Base-by-base conservation (phyloP, 2,113 vertebrate genomes). In the Murina feae region DNA sequence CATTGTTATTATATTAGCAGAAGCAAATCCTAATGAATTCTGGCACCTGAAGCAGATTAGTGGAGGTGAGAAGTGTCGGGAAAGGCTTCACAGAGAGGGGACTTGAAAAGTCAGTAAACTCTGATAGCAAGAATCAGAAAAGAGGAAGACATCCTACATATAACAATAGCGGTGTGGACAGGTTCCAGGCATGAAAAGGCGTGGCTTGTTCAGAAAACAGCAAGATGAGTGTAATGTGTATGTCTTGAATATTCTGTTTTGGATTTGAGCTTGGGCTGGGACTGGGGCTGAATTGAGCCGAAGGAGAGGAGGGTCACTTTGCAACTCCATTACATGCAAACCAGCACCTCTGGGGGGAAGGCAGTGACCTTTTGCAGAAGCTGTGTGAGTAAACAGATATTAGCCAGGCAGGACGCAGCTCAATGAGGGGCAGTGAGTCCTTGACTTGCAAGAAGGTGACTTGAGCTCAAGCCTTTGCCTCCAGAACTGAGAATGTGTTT, bases 381-480 rank as follows among this genome's bases (percentile, higher is more conserved):
- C 69, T 89, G 35, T 93, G 91, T 91, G 80, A 95, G 91, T 95
- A 97, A 97, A 97, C 86, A 96, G 83, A 37, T 81, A 97, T 97
- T 96, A 97, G 91, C 65, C 83, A 97, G 93, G 91, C 96, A 94
- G 93, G 91, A 97, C 58, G 7, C 93, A 93, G 74, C 88, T 94
- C 92, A 94, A 28, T 75, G 91, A 90, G 96, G 89, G 86, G 72
- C 94, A 94, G 80, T 20, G 83, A 96, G 94, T 92, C 93, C 91
- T 96, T 95, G 89, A 93, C 93, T 94, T 66, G n/a, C 60, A 72
- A 69, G 58, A 95, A 96, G 89, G 89, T 92, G 92, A 94, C 76
- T 17, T 86, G 35, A 90, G 90, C 92, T 92, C 51, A 80, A 60
- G 37, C 49, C 75, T 85, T 85, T 95, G 90, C 63, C 47, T 89